Evolutionary conservation across 1,140 invertebrate genomes (phyloP), one percentile per base, ranked within the genome.

Genomic region (Fopius arisanus): DNA sequence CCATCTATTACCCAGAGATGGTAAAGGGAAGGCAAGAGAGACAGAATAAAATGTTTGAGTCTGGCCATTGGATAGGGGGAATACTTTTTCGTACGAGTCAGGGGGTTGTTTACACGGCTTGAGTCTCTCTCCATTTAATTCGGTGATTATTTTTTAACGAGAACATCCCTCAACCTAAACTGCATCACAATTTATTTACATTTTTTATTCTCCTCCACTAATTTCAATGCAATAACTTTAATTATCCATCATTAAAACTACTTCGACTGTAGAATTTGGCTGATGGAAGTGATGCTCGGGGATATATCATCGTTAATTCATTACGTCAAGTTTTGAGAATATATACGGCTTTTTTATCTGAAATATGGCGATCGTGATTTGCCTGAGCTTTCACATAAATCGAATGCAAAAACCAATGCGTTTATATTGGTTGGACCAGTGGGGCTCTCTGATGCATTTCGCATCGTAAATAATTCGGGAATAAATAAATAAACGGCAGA

Each of bases 91-190:
- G 41, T 33, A 29, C 16, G 19, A 28, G 65, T 77, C 67, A 78
- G 82, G 81, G n/a, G 83, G 82, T 87, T 87, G 86, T 88, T 88
- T 88, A 86, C 85, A 86, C 77, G 80, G 63, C 70, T 78, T 78
- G 79, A 77, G 78, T 78, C 80, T 77, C 82, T 77, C 82, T 86
- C 86, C 82, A 87, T 87, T 88, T 88, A 86, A 87, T 88, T 86
- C 84, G 78, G 83, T 87, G 84, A 88, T 87, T 87, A 88, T 88
- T 88, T 88, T 87, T 86, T 88, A 87, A 88, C 86, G 84, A 87
- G 81, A 76, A 41, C 65, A 74, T 77, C 54, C 68, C 66, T 77
- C 75, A 77, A 70, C 19, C 54, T 59, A 3, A 59, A 59, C 5
- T 28, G 26, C 54, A 26, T 12, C 10, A 3, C 23, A 21, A 59